phyloP scores from a whole-genome alignment of 2,797 vertebrate genomes.

The Gadopsis marmoratus region DNA sequence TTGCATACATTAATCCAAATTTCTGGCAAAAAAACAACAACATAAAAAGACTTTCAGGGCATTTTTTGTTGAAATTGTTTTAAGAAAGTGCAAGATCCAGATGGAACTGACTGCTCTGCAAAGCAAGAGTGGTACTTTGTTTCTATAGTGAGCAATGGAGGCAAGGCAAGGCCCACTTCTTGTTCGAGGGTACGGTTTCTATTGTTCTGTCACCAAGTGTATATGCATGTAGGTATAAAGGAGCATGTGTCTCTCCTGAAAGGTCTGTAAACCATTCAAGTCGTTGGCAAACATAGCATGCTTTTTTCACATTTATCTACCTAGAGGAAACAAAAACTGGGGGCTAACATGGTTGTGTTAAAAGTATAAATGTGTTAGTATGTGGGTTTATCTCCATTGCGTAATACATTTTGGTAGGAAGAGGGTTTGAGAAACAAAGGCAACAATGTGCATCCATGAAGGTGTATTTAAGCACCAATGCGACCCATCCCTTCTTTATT shows the following conservation, averaged over 20 bases:
- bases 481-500: slow-evolving; percentile 25
- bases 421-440: slow-evolving; percentile 17
- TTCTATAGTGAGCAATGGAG: slow-evolving; percentile 25
- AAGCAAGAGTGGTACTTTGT: slow-evolving; percentile 11
- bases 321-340: slow-evolving; percentile 25
- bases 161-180: slow-evolving; percentile 9
- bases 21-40: not conserved
- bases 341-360: slow-evolving; percentile 29
- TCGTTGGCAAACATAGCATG: slow-evolving; percentile 23
- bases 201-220: slow-evolving; percentile 40
- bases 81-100: not conserved
- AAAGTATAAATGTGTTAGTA: slow-evolving; percentile 42
- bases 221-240: slow-evolving; percentile 46
- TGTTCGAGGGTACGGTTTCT: slow-evolving; percentile 24
- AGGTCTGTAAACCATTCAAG: slow-evolving; percentile 49
- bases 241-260: slow-evolving; percentile 56
- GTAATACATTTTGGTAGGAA: slow-evolving; percentile 19
- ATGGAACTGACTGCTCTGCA: not conserved
- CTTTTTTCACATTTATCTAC: slow-evolving; percentile 42
- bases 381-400: slow-evolving; percentile 38
- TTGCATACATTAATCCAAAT: not conserved
- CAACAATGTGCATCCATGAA: slow-evolving; percentile 10
- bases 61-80: not conserved
- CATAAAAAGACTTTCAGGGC: not conserved
- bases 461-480: slow-evolving; percentile 11